These are phyloP conservation scores for Onychomys arenicola DNA, from an alignment of 2,797 vertebrate genomes.

Conservation along the genomic window DNA sequence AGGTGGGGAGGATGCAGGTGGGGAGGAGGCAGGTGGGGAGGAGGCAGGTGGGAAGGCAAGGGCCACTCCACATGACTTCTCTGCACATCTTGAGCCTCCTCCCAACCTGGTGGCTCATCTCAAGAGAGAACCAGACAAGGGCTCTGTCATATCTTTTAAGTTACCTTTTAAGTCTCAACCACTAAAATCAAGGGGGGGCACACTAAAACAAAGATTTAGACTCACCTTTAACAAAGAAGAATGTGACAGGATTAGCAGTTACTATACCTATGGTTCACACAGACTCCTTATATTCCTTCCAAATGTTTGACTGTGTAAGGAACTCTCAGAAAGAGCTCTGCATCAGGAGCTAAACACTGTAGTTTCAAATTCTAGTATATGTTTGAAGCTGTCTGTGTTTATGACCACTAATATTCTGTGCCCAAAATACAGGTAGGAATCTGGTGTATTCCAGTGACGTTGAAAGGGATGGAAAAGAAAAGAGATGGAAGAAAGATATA, in stretches of 20 bases:
- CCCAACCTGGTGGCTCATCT: neutral
- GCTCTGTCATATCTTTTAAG: neutral
- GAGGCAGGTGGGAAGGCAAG: neutral
- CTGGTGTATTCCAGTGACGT: neutral
- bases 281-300: neutral
- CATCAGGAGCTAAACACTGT: neutral
- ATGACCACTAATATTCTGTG: neutral
- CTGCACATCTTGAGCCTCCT: neutral
- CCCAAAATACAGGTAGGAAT: neutral
- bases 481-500: neutral
- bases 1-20: too few relatives aligned
- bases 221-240: neutral
- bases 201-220: neutral
- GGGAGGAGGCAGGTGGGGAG: too few relatives aligned
- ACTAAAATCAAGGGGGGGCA: neutral
- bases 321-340: neutral
- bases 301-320: neutral
- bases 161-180: neutral
- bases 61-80: neutral
- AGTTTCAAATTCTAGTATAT: neutral
- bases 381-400: neutral
- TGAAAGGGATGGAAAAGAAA: neutral
- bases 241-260: neutral
- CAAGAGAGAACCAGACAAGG: neutral
- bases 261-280: neutral